These are phyloP conservation scores for Pempheris klunzingeri DNA, from an alignment of 2,797 vertebrate species.

Conservation along the genomic window DNA sequence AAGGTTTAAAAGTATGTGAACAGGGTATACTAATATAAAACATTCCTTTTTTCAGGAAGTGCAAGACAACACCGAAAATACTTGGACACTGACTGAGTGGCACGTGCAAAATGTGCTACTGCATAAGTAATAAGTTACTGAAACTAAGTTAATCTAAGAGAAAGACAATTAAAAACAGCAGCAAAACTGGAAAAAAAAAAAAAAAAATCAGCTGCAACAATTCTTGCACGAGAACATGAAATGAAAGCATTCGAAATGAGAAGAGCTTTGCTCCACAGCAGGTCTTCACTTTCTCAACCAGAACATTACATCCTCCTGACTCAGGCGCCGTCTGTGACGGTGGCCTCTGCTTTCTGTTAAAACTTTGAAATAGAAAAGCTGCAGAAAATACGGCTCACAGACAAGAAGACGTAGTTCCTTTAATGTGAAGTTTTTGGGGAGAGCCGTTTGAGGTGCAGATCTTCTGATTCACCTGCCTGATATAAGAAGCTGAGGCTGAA, in stretches of 20 bases:
- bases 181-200: too few species aligned
- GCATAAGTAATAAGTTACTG: not conserved
- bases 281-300: not conserved
- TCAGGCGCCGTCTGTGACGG: not conserved
- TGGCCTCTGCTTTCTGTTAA: not conserved
- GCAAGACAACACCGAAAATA: not conserved
- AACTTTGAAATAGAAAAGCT: not conserved
- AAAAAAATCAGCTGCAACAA: too few species aligned
- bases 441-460: not conserved
- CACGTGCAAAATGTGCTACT: not conserved
- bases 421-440: not conserved
- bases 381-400: rapidly evolving
- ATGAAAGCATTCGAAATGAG: not conserved
- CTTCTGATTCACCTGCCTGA: not conserved
- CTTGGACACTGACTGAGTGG: not conserved
- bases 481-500: not conserved
- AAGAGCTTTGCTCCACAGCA: too few species aligned
- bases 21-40: too few species aligned
- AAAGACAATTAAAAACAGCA: not conserved
- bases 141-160: not conserved
- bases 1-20: not conserved
- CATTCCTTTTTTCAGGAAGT: not conserved
- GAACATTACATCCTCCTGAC: not conserved
- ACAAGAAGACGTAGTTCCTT: not conserved
- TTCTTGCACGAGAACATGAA: not conserved